These are phyloP conservation scores for Ceuthmochares aereus DNA, from an alignment of 2,113 vertebrate genomes.

Conservation along the genomic window DNA sequence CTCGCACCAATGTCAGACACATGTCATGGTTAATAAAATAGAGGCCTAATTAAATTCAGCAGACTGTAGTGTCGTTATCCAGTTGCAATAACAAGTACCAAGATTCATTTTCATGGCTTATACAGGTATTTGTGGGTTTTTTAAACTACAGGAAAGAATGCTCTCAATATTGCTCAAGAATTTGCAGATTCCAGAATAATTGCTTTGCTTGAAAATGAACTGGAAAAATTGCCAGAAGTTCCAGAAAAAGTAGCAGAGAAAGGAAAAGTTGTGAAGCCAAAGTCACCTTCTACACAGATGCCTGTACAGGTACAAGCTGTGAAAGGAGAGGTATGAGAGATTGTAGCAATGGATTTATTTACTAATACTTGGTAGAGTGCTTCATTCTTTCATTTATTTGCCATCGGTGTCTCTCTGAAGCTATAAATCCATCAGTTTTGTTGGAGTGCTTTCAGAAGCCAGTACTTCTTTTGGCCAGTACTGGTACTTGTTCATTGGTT, in stretches of 20 bases:
- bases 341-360: not conserved
- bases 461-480: not conserved
- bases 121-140: not conserved
- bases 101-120: not conserved
- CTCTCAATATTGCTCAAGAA: constrained; percentile 83
- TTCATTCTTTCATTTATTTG: not conserved
- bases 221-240: constrained; percentile 77
- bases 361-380: not conserved
- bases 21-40: not conserved
- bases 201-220: constrained; percentile 80
- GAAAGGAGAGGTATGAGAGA: constrained; percentile 69
- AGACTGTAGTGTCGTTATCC: not conserved
- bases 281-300: constrained; percentile 3
- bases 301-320: not conserved
- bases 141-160: constrained; percentile 78
- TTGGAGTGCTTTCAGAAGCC: not conserved
- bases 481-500: not conserved
- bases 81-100: not conserved
- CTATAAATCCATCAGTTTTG: not conserved
- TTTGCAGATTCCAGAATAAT: constrained; percentile 84
- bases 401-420: not conserved
- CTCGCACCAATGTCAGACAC: not conserved
- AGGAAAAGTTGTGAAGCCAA: constrained; percentile 59
- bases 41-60: not conserved
- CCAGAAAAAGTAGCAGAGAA: constrained; percentile 71